Base-by-base conservation (phyloP, 2,113 vertebrate genomes). In the Bujurquina vittata region DNA sequence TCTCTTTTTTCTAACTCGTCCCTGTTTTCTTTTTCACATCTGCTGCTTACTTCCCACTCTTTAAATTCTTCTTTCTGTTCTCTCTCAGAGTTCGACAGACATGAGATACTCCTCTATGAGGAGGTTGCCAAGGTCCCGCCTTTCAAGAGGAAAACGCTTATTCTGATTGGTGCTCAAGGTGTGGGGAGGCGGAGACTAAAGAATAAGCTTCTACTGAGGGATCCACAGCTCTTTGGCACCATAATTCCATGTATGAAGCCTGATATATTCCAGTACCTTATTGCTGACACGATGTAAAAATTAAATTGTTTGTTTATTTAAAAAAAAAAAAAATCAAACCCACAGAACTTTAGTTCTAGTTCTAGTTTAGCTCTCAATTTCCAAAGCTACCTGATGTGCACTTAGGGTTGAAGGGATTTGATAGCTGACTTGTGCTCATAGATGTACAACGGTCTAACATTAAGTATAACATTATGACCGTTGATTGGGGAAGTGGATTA, bases 41-140 rank as follows among this genome's bases (percentile, higher is more conserved):
- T 65, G 35, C n/a, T 4, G 7, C 29, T 17, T 18, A 22, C 12
- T 55, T 35, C 3, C 35, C 3, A 14, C 57, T 63, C 3, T 62
- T 60, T 29, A 20, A 26, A 12, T 58, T 2, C 3, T 7, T 61
- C n/a, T 31, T 35, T 2, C 35, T 12, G 10, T 14, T 37, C 20
- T 54, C 59, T 3, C 12, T 92, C 72, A 99, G 98, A 99, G 85
- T 99, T 99, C n/a, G 98, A 99, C 94, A 96, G 97, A 37, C 98
- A 99, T 2, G 98, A 99, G 91, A 95, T 99, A 80, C 92, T 98
- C 84, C 97, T 99, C 79, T 99, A 99, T 0, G 98, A 99, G 90
- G 98, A 99, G 91, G 97, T 99, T 84, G 98, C 98, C 7, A 97
- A 97, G 57, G 96, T 99, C 92, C 98, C 98, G 0, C 97, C 98